phyloP scores from a whole-genome alignment of 2,113 vertebrate genomes.

The Lathamus discolor region DNA sequence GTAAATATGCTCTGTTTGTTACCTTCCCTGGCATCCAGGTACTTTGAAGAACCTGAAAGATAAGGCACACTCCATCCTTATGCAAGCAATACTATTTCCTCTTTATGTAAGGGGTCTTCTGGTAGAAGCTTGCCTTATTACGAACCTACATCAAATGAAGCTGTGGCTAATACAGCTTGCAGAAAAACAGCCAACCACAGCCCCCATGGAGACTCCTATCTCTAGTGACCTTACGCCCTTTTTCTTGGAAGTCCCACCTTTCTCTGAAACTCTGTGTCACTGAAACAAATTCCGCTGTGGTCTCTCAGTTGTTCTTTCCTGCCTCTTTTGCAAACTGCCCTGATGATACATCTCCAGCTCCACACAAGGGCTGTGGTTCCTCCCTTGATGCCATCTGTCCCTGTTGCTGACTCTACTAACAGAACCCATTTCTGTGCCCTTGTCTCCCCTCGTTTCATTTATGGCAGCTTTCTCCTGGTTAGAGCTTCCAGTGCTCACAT shows the following conservation, averaged over 20 bases:
- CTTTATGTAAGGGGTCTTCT: not conserved
- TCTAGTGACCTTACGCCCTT: not conserved
- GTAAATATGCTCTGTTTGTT: not conserved
- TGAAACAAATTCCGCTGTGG: not conserved
- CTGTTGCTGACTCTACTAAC: not conserved
- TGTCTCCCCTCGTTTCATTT: not conserved
- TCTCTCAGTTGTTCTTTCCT: not conserved
- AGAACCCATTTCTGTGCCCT: not conserved
- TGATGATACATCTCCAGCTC: not conserved
- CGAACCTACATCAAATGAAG: not conserved
- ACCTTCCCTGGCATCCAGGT: not conserved
- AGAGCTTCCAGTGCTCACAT: not conserved
- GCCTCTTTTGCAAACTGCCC: not conserved
- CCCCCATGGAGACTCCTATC: not conserved
- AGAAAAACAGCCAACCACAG: not conserved
- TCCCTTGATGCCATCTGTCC: not conserved
- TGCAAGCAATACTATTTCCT: not conserved
- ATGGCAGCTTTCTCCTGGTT: not conserved
- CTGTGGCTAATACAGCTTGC: not conserved
- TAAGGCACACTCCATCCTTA: not conserved
- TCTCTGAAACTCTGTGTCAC: not conserved
- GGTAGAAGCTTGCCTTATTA: not conserved
- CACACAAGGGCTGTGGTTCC: not conserved
- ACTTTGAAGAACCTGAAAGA: not conserved
- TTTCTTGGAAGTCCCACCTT: slow-evolving; percentile 2